Evolutionary conservation across 1,140 invertebrate genomes (phyloP).

Genomic region (Pogonus chalceus): DNA sequence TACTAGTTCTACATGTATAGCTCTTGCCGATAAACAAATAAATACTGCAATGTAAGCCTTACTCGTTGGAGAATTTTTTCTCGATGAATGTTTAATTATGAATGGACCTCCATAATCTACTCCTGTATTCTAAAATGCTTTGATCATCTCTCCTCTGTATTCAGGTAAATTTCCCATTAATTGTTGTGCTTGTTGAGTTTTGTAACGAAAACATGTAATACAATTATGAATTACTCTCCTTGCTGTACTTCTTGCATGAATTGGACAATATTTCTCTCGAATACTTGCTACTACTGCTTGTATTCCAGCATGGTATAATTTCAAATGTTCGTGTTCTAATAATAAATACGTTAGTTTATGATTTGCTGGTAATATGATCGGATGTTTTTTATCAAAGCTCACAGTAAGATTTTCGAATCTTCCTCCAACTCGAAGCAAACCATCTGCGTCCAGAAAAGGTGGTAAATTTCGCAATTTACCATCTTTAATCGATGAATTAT

Average conservation of each 20-base stretch:
- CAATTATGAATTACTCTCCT: conserved; percentile 23
- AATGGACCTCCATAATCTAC: too few species aligned
- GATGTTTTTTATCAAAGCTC: conserved; percentile 30
- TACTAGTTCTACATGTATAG: too few species aligned
- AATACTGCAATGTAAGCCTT: too few species aligned
- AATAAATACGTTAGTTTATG: conserved; percentile 29
- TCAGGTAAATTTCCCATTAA: too few species aligned
- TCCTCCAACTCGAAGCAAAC: conserved; percentile 34
- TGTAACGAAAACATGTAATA: conserved; percentile 24
- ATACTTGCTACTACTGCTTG: conserved; percentile 23
- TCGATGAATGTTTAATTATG: too few species aligned
- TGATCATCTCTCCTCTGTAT: too few species aligned
- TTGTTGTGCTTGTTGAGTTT: too few species aligned
- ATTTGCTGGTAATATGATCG: conserved; percentile 29
- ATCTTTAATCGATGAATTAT: too few species aligned
- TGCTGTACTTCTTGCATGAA: conserved; percentile 21
- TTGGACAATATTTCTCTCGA: conserved; percentile 22
- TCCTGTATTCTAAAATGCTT: too few species aligned
- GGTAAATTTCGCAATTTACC: conserved; percentile 20
- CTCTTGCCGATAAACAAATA: too few species aligned
- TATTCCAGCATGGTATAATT: conserved; percentile 29
- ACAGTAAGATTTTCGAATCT: conserved; percentile 26
- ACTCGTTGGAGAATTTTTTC: too few species aligned
- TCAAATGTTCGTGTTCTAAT: conserved; percentile 26
- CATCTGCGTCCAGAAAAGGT: conserved; percentile 29